Evolutionary conservation across 2,113 vertebrate species (phyloP).

Genomic region (Eurystomus gularis): DNA sequence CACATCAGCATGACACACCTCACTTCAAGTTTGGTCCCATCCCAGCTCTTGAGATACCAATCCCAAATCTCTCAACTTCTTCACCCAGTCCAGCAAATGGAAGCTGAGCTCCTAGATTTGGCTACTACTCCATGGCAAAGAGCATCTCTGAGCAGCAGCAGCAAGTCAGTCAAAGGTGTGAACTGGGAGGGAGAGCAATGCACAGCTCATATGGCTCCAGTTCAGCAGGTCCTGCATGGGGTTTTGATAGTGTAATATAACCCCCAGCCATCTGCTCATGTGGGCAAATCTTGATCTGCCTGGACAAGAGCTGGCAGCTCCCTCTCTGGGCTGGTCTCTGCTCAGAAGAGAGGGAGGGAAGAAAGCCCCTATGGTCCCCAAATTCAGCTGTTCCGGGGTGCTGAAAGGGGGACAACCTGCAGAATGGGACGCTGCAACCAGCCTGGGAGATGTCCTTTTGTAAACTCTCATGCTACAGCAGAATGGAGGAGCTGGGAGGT

Average conservation of each 20-base stretch:
- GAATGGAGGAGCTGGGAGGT: background rate
- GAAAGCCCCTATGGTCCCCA: background rate
- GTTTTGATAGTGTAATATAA: background rate
- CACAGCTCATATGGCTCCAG: rapidly evolving
- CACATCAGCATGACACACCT: background rate
- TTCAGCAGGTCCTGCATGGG: background rate
- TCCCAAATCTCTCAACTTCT: background rate
- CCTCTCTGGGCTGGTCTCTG: background rate
- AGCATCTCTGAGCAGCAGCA: background rate
- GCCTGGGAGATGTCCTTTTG: rapidly evolving
- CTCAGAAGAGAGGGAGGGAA: background rate
- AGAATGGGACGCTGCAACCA: background rate
- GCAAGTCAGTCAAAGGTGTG: rapidly evolving
- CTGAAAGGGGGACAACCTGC: background rate
- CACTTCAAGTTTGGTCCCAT: background rate
- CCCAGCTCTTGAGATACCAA: background rate
- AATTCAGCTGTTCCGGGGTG: background rate
- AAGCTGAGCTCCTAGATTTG: background rate
- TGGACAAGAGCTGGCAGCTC: background rate
- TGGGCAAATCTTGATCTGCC: background rate
- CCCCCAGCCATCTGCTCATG: background rate
- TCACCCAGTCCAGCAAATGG: background rate
- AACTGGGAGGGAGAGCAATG: background rate
- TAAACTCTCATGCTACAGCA: rapidly evolving
- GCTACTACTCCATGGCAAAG: background rate